phyloP scores from a whole-genome alignment of 1,140 invertebrate genomes.

The Euura saliciscinereae region DNA sequence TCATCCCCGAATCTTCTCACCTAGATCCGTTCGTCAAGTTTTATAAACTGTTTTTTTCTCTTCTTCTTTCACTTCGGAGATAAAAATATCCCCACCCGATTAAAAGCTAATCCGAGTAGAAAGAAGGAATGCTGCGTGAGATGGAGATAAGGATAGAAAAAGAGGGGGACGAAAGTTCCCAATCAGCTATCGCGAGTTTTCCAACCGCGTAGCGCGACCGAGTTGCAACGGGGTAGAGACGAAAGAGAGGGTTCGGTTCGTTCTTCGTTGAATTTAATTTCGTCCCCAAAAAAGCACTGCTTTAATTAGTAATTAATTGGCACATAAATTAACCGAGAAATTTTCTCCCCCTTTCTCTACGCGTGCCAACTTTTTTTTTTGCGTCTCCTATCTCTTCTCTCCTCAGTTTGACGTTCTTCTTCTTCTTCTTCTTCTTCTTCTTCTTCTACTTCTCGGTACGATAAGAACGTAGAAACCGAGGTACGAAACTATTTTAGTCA shows the following conservation, averaged over 20 bases:
- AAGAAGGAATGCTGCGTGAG: slow-evolving; percentile 5
- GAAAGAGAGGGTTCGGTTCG: slow-evolving; percentile 20
- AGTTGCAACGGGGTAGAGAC: slow-evolving; percentile 13
- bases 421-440: slow-evolving; percentile 9
- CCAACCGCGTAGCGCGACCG: not conserved
- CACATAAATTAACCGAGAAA: slow-evolving; percentile 55
- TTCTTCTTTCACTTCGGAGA: not conserved
- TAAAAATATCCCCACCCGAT: slow-evolving; percentile 32
- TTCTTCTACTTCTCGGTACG: slow-evolving; percentile 14
- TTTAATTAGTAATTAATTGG: slow-evolving; percentile 61
- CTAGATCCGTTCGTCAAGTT: too few species aligned
- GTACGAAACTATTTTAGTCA: slow-evolving; percentile 33
- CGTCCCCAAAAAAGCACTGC: slow-evolving; percentile 45
- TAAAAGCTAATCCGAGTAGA: slow-evolving; percentile 51
- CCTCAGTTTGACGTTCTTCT: not conserved
- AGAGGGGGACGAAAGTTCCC: too few species aligned
- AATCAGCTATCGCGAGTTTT: too few species aligned
- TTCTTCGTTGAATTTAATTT: slow-evolving; percentile 46
- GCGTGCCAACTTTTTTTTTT: slow-evolving; percentile 16
- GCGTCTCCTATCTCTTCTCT: slow-evolving; percentile 2
- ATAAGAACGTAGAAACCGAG: slow-evolving; percentile 24
- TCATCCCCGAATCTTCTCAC: too few species aligned
- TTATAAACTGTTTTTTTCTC: too few species aligned
- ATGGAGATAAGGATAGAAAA: not conserved
- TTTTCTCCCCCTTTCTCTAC: slow-evolving; percentile 46